Evolutionary conservation across 2,888 invertebrate species (phyloP).

Genomic region (Hylaea fasciaria): DNA sequence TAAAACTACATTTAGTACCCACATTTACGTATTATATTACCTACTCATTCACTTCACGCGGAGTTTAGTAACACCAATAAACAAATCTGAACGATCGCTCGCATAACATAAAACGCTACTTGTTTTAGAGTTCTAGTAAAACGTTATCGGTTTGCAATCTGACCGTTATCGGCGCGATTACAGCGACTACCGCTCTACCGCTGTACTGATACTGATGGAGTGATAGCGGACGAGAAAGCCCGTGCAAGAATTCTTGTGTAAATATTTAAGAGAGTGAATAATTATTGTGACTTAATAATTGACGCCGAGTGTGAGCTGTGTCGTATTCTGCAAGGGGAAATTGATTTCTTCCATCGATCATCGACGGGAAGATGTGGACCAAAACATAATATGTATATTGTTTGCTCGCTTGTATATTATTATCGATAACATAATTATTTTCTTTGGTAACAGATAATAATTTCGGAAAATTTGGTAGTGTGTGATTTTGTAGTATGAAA

Average conservation of each 20-base stretch:
- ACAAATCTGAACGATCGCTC: constrained; percentile 25
- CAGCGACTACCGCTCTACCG: constrained; percentile 26
- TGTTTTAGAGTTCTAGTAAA: constrained; percentile 22
- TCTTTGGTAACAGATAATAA: no score
- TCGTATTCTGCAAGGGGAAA: not conserved
- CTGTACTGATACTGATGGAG: constrained; percentile 4
- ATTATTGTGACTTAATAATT: no score
- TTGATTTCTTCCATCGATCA: no score
- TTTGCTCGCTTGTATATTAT: no score
- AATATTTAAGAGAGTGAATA: no score
- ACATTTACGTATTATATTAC: no score
- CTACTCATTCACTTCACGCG: not conserved
- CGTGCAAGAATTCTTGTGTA: not conserved
- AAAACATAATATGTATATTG: no score
- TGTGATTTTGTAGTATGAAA: no score
- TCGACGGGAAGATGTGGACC: no score
- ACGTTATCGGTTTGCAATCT: constrained; percentile 49
- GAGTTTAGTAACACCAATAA: constrained; percentile 21
- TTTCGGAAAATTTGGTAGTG: no score
- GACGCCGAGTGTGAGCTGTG: not conserved
- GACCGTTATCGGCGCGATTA: constrained; percentile 37
- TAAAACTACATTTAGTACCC: no score
- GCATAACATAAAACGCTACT: constrained; percentile 24
- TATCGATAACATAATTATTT: no score
- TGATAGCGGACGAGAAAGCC: constrained; percentile 16